A percentile compares a stretch with the other conserved stretches of the same genome.
Conservation (phyloP, 1,140 invertebrate genomes). For the Drepana arcuata region DNA sequence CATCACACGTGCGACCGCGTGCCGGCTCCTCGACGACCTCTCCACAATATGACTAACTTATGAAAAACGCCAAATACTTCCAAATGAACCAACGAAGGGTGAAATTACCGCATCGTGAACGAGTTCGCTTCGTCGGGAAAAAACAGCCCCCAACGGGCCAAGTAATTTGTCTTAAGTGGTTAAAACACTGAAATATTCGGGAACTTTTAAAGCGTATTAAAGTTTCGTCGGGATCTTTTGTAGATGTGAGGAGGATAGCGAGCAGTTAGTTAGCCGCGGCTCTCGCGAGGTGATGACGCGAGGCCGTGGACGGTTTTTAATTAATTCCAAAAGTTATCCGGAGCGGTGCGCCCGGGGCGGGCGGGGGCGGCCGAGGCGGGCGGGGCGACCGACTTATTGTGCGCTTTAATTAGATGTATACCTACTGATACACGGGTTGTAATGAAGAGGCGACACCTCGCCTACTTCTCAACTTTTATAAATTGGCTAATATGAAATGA, state of each 20-base stretch:
- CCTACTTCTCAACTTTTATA: constrained; percentile 20
- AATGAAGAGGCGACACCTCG: constrained; percentile 27
- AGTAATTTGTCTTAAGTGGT: constrained; percentile 61
- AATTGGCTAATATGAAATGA: constrained; percentile 38
- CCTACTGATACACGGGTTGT: constrained; percentile 27
- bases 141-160: constrained; percentile 28
- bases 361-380: not conserved
- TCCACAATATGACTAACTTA: too few relatives aligned
- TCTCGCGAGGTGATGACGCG: constrained; percentile 21
- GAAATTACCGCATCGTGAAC: constrained; percentile 35
- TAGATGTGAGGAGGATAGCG: constrained; percentile 26
- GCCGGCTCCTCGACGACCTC: too few relatives aligned
- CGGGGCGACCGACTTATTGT: constrained; percentile 20
- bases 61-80: too few relatives aligned
- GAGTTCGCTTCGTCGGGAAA: constrained; percentile 16
- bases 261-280: constrained; percentile 20
- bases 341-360: not conserved
- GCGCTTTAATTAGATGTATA: constrained; percentile 36
- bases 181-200: constrained; percentile 57
- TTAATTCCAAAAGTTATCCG: constrained; percentile 30
- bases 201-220: constrained; percentile 52
- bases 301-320: constrained; percentile 20
- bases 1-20: too few relatives aligned
- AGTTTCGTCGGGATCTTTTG: constrained; percentile 35
- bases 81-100: constrained; percentile 23